Evolutionary conservation across 2,888 invertebrate species (phyloP).

Genomic region (Idaea dimidiata): DNA sequence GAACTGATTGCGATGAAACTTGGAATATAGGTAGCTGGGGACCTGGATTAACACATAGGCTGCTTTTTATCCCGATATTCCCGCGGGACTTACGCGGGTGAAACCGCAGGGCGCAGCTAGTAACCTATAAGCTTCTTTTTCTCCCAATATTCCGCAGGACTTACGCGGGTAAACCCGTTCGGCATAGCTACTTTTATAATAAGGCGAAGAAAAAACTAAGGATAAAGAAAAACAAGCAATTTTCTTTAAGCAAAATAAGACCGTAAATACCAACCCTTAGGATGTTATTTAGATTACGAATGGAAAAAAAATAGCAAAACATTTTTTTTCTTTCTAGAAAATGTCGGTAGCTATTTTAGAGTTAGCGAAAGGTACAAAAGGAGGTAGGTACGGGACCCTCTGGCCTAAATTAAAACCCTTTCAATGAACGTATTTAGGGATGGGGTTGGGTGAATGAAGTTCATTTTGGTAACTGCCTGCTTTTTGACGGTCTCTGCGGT

Average conservation of each 20-base stretch:
- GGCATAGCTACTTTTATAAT: background rate
- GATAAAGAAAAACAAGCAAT: background rate
- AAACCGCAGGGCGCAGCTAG: too few relatives aligned
- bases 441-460: background rate
- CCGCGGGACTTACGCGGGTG: too few relatives aligned
- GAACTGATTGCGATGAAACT: too few relatives aligned
- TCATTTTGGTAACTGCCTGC: background rate
- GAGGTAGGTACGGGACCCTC: background rate
- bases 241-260: background rate
- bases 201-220: background rate
- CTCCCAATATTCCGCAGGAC: too few relatives aligned
- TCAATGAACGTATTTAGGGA: background rate
- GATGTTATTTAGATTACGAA: background rate
- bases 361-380: background rate
- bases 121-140: too few relatives aligned
- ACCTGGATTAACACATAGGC: too few relatives aligned
- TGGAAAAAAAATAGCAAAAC: background rate
- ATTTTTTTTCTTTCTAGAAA: background rate
- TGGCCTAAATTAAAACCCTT: constrained; percentile 1
- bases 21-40: too few relatives aligned
- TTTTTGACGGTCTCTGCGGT: too few relatives aligned
- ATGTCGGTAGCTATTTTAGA: background rate
- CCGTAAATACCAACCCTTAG: background rate
- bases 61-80: too few relatives aligned
- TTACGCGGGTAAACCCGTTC: too few relatives aligned